These are phyloP conservation scores for Scaptomyza tumidula DNA, from an alignment of 2,888 invertebrate genomes.

Conservation along the genomic window DNA sequence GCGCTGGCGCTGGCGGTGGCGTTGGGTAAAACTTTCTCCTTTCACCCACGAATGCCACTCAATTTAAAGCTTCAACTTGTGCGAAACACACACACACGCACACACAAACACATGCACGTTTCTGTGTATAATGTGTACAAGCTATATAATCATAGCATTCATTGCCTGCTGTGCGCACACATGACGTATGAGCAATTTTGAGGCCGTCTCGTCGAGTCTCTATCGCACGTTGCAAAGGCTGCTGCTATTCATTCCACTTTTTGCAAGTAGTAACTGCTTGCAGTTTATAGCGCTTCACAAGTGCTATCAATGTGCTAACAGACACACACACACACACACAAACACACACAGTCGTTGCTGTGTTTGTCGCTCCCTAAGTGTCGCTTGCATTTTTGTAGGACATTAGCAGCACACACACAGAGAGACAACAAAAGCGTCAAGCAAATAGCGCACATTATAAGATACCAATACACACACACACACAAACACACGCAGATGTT, in stretches of 20 bases:
- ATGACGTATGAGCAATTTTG: slow-evolving; percentile 63
- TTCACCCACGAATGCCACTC: slow-evolving; percentile 21
- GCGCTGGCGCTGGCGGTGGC: neutral
- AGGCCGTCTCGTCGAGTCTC: slow-evolving; percentile 30
- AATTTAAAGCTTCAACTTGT: slow-evolving; percentile 52
- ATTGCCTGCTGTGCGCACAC: slow-evolving; percentile 46
- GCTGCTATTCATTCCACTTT: slow-evolving; percentile 50
- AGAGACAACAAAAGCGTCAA: slow-evolving; percentile 58
- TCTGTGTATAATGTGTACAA: neutral
- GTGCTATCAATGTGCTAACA: slow-evolving; percentile 75
- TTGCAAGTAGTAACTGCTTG: slow-evolving; percentile 72
- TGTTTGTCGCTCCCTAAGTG: slow-evolving; percentile 54
- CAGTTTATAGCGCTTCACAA: slow-evolving; percentile 78
- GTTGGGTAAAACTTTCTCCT: slow-evolving; percentile 42
- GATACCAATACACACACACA: slow-evolving; percentile 15
- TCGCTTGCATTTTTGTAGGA: slow-evolving; percentile 74
- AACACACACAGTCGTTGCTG: neutral
- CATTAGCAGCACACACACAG: slow-evolving; percentile 65
- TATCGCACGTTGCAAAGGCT: neutral
- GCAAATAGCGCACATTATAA: slow-evolving; percentile 63
- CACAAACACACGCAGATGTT: slow-evolving; percentile 2
- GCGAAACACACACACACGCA: neutral
- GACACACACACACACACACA: slow-evolving; percentile 15
- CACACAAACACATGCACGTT: neutral
- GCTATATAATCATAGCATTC: slow-evolving; percentile 19